Conservation (phyloP, 1,140 invertebrate species). For the Dolichoris vasculosae region DNA sequence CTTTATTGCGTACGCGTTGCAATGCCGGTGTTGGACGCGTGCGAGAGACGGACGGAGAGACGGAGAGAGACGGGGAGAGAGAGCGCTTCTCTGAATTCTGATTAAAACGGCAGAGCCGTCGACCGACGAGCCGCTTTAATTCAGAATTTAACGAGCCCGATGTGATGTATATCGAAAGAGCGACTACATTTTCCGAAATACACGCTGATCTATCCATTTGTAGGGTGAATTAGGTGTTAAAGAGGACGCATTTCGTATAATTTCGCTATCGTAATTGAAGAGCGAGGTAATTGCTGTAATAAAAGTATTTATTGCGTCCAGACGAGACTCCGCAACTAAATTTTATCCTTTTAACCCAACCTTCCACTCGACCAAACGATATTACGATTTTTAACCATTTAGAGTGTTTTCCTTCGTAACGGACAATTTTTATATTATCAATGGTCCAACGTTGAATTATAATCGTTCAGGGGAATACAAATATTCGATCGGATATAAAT, state of each 20-base stretch:
- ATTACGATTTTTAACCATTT: background rate
- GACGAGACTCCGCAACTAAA: background rate
- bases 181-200: conserved; percentile 36
- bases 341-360: background rate
- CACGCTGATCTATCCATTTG: conserved; percentile 14
- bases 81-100: conserved; percentile 51
- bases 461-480: too few relatives aligned
- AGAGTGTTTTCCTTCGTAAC: background rate
- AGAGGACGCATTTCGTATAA: conserved; percentile 18
- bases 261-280: background rate
- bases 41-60: background rate
- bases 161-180: conserved; percentile 19
- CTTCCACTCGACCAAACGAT: background rate
- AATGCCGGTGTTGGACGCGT: background rate
- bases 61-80: background rate
- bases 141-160: conserved; percentile 31
- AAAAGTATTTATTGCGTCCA: conserved; percentile 14
- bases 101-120: conserved; percentile 53
- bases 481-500: too few relatives aligned
- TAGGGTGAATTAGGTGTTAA: conserved; percentile 37
- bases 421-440: background rate
- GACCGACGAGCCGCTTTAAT: conserved; percentile 40
- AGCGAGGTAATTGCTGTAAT: background rate
- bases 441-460: too few relatives aligned
- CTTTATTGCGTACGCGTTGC: conserved; percentile 54